Percentiles rank a stretch among this genome's conserved stretches.
These are phyloP conservation scores for Autographa pulchrina DNA, from an alignment of 2,888 invertebrate genomes.

Conservation along the genomic window DNA sequence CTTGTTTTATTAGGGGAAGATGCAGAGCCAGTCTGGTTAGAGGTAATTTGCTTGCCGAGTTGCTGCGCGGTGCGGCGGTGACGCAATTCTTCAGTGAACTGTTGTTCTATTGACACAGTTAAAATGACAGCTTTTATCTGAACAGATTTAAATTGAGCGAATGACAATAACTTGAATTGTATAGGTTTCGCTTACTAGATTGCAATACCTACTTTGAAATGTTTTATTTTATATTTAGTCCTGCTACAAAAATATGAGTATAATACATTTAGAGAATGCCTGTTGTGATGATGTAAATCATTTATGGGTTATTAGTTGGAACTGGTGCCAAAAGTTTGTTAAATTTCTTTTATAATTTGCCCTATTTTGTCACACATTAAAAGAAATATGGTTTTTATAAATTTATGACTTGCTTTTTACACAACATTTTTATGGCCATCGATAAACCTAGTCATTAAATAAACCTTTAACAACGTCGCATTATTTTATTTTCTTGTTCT, in stretches of 20 bases:
- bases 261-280: conserved; percentile 27
- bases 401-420: neutral
- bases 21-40: conserved; percentile 27
- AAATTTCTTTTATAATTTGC: conserved; percentile 61
- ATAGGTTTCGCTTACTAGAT: conserved; percentile 28
- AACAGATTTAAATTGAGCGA: conserved; percentile 50
- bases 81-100: conserved; percentile 42
- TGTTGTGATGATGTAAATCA: conserved; percentile 61
- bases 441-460: neutral
- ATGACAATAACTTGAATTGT: conserved; percentile 36
- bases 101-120: conserved; percentile 54
- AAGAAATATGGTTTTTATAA: conserved; percentile 38
- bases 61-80: conserved; percentile 18
- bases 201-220: neutral
- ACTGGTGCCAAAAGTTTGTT: conserved; percentile 67
- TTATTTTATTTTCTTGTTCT: conserved; percentile 22
- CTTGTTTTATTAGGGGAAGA: conserved; percentile 9
- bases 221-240: neutral
- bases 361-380: conserved; percentile 70
- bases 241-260: neutral
- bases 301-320: conserved; percentile 66
- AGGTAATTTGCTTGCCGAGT: conserved; percentile 30
- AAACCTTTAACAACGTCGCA: conserved; percentile 4
- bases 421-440: conserved; percentile 9
- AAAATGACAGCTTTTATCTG: conserved; percentile 49